Evolutionary conservation across 2,113 vertebrate genomes (phyloP), one percentile per base, ranked within the genome.

Genomic region (Rhinolophus ferrumequinum): DNA sequence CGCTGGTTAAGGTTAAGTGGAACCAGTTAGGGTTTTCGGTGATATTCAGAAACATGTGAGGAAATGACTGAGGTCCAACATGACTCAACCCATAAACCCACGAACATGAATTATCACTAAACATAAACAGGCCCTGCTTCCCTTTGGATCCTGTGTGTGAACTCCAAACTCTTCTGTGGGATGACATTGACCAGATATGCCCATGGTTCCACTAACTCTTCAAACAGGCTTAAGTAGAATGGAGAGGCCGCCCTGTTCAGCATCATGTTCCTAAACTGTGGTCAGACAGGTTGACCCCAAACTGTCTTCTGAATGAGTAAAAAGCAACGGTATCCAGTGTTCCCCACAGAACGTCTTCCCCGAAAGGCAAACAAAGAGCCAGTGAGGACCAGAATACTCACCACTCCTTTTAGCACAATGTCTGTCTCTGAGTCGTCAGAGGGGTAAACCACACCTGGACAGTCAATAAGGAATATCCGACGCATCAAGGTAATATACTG

Each of bases 401-500:
- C 99, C 98, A 99, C 99, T 98, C 99, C 99, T 97, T 99, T 99
- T 60, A 99, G 98, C 62, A 99, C 99, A 9, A 99, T 99, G 97
- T 99, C 99, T 0, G 99, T 99, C 97, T 99, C 99, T 0, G 99
- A 99, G 98, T 99, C 99, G 77, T 99, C 99, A 15, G 99, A 99
- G 0, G 99, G 99, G 97, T 99, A 99, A 77, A 99, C 99, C 7
- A 99, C 99, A 3, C 99, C 99, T 0, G 99, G 99, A 90, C 99
- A 99, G 98, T 99, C 99, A 0, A 99, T 99, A 90, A 99, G 99
- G 94, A 99, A 99, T 97, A 99, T 99, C n/a, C 99, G 98, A 13
- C 99, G 98, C 99, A 99, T 99, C 97, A 99, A 89, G 28, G 99
- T 99, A 87, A 99, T 99, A 95, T 99, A 99, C 13, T 99, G 99